phyloP scores from a whole-genome alignment of 1,140 invertebrate species.

The Tyrophagus putrescentiae region DNA sequence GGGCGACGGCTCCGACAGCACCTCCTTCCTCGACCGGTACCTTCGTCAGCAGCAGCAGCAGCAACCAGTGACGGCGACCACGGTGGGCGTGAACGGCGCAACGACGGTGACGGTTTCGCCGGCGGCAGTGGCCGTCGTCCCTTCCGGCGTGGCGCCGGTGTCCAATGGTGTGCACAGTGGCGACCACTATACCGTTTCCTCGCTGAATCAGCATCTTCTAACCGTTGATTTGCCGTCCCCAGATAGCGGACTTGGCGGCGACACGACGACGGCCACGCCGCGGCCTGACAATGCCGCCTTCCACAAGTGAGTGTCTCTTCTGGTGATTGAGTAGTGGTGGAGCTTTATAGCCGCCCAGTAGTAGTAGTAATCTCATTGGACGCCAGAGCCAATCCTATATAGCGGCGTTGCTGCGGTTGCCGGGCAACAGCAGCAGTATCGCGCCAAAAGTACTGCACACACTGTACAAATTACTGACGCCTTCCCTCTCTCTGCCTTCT shows the following conservation, averaged over 20 bases:
- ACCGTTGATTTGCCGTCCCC: slow-evolving; percentile 80
- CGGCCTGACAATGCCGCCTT: slow-evolving; percentile 60
- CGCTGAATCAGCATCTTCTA: slow-evolving; percentile 34
- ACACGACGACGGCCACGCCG: slow-evolving; percentile 58
- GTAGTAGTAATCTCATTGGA: too few relatives aligned
- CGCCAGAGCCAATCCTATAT: too few relatives aligned
- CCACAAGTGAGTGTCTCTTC: slow-evolving; percentile 55
- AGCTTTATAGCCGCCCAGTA: too few relatives aligned
- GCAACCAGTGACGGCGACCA: slow-evolving; percentile 32
- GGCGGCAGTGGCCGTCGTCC: background rate
- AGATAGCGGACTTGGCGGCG: slow-evolving; percentile 75
- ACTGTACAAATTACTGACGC: background rate
- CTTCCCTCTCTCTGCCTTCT: background rate
- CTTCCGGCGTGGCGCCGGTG: too few relatives aligned
- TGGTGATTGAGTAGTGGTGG: too few relatives aligned
- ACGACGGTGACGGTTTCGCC: slow-evolving; percentile 42
- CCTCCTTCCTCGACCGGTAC: slow-evolving; percentile 43
- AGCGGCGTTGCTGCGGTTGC: slow-evolving; percentile 18
- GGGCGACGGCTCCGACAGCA: slow-evolving; percentile 27
- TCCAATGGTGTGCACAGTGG: slow-evolving; percentile 3
- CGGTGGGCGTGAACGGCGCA: slow-evolving; percentile 32
- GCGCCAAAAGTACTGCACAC: too few relatives aligned
- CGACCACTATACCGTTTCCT: slow-evolving; percentile 21
- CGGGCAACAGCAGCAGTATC: too few relatives aligned
- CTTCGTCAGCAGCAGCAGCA: slow-evolving; percentile 33